Conservation (phyloP, 1,140 invertebrate genomes). For the Leptinotarsa texana region DNA sequence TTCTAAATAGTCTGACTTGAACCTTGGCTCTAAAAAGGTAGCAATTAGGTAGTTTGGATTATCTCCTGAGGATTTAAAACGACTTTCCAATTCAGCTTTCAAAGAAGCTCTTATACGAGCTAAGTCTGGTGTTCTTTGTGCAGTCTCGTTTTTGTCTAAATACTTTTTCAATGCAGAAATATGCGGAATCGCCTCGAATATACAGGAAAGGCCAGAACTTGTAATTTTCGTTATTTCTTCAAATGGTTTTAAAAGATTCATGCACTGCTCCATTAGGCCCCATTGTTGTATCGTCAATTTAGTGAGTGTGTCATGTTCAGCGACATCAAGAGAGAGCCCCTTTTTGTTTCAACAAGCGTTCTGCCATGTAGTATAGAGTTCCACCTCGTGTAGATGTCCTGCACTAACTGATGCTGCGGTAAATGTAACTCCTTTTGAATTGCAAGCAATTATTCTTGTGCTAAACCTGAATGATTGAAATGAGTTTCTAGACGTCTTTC, state of each 20-base stretch:
- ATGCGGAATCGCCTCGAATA: conserved; percentile 34
- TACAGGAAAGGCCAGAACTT: conserved; percentile 23
- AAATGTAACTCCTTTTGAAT: conserved; percentile 24
- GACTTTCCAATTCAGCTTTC: too few relatives aligned
- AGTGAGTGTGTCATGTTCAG: neutral
- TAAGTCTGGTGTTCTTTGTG: too few relatives aligned
- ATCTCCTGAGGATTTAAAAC: too few relatives aligned
- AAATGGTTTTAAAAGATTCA: neutral
- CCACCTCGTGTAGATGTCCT: conserved; percentile 35
- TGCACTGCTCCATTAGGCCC: conserved; percentile 10
- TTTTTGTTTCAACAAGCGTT: conserved; percentile 30
- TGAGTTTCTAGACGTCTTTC: conserved; percentile 23
- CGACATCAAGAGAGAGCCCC: conserved; percentile 19
- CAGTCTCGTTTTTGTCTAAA: too few relatives aligned
- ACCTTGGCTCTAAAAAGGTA: too few relatives aligned
- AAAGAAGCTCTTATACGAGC: too few relatives aligned
- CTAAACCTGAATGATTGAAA: conserved; percentile 28
- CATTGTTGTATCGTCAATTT: conserved; percentile 28
- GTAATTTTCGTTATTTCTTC: conserved; percentile 37
- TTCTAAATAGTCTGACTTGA: too few relatives aligned
- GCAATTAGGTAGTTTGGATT: too few relatives aligned
- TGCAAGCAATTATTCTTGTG: conserved; percentile 22
- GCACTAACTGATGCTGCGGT: conserved; percentile 25
- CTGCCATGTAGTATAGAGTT: conserved; percentile 32
- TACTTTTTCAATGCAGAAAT: neutral